Conservation (phyloP, 2,113 vertebrate species). For the Lathamus discolor region DNA sequence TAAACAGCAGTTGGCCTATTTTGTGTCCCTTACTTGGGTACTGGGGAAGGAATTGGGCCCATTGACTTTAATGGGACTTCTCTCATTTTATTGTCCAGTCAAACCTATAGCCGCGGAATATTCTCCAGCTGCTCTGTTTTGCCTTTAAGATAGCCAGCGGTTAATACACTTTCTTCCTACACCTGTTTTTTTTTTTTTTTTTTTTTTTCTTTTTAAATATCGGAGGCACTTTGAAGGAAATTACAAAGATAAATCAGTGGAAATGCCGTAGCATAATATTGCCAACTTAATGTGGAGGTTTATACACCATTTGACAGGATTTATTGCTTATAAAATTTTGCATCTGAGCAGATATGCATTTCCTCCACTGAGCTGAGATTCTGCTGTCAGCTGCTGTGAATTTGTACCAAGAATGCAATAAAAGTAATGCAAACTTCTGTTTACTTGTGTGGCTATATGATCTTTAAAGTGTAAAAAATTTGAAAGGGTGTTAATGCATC, state of each 20-base stretch:
- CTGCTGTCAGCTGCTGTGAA: conserved; percentile 17
- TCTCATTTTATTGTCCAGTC: background rate
- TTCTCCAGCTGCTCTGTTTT: background rate
- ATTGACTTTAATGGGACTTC: background rate
- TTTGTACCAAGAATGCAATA: conserved; percentile 8
- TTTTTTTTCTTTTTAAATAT: background rate
- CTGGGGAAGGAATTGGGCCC: background rate
- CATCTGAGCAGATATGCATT: background rate
- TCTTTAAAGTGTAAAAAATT: conserved; percentile 44
- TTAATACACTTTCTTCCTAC: background rate
- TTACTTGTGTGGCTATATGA: conserved; percentile 4
- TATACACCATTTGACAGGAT: background rate
- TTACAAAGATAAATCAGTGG: background rate
- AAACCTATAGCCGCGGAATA: background rate
- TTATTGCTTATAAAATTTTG: background rate
- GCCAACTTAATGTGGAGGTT: background rate
- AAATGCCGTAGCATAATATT: background rate
- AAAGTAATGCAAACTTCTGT: conserved; percentile 16
- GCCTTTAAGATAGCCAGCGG: background rate
- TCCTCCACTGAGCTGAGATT: background rate
- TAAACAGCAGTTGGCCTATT: background rate
- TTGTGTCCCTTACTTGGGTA: background rate
- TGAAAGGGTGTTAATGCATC: conserved; percentile 43
- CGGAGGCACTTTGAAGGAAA: background rate
- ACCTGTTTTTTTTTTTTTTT: too few relatives aligned